Conservation (phyloP, 1,140 invertebrate species). For the Achroia grisella region DNA sequence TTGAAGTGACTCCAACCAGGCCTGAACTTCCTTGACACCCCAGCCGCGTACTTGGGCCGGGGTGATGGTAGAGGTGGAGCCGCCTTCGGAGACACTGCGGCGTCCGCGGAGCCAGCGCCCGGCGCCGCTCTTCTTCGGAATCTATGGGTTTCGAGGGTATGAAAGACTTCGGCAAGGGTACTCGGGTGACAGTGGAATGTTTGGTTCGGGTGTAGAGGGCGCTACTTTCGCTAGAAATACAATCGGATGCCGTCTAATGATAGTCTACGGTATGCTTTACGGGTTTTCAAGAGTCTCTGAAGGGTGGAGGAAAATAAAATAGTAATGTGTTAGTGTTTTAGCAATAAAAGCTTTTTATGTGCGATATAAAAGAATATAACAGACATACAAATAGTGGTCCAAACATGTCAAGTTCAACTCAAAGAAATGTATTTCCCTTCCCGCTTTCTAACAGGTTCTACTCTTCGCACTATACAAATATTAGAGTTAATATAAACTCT, state of each 20-base stretch:
- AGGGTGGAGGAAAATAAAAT: slow-evolving; percentile 9
- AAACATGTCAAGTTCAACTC: too few relatives aligned
- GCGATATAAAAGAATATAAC: too few relatives aligned
- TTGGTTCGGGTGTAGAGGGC: slow-evolving; percentile 3
- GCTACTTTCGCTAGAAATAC: slow-evolving; percentile 13
- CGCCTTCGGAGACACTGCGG: slow-evolving; percentile 68
- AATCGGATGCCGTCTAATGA: slow-evolving; percentile 43
- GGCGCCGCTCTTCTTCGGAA: slow-evolving; percentile 54
- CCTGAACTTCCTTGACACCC: slow-evolving; percentile 82
- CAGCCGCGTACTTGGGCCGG: slow-evolving; percentile 69
- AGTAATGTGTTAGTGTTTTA: neutral
- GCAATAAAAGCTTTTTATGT: too few relatives aligned
- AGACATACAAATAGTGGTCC: too few relatives aligned
- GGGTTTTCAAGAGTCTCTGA: slow-evolving; percentile 18
- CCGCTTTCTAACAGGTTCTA: too few relatives aligned
- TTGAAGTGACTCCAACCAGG: slow-evolving; percentile 92
- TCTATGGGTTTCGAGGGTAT: slow-evolving; percentile 29
- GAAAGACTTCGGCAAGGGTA: slow-evolving; percentile 13
- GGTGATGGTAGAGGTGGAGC: slow-evolving; percentile 17
- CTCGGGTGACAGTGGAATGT: slow-evolving; percentile 8
- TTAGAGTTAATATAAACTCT: too few relatives aligned
- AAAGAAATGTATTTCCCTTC: too few relatives aligned
- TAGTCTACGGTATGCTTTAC: slow-evolving; percentile 34
- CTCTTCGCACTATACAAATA: too few relatives aligned
- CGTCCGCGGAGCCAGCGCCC: slow-evolving; percentile 71